Conservation (phyloP, 2,888 invertebrate species). For the Dromius quadrimaculatus region DNA sequence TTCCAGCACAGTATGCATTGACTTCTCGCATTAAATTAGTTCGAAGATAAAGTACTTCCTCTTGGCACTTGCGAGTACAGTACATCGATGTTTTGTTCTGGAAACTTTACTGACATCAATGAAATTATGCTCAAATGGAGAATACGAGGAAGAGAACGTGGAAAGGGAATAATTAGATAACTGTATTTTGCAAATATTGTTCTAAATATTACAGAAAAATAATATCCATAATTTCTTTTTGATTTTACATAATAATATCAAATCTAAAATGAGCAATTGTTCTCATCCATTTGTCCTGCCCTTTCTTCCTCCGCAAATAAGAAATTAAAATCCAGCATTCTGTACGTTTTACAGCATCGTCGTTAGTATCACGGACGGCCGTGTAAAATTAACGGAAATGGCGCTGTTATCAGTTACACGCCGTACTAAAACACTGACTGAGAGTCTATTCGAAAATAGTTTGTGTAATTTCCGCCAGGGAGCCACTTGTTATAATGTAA, state of each 20-base stretch:
- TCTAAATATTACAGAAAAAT: too few species aligned
- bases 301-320: neutral
- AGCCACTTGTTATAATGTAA: slow-evolving; percentile 67
- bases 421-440: slow-evolving; percentile 65
- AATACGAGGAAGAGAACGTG: too few species aligned
- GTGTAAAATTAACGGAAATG: slow-evolving; percentile 65
- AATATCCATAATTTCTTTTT: too few species aligned
- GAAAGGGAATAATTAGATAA: too few species aligned
- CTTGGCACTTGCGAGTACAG: neutral
- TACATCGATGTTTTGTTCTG: slow-evolving; percentile 20
- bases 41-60: slow-evolving; percentile 30
- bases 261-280: too few species aligned
- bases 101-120: neutral
- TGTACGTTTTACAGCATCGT: slow-evolving; percentile 32
- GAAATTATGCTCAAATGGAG: too few species aligned
- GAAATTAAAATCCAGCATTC: slow-evolving; percentile 23
- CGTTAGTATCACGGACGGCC: slow-evolving; percentile 58
- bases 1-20: slow-evolving; percentile 17
- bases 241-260: too few species aligned
- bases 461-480: slow-evolving; percentile 68
- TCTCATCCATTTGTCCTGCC: too few species aligned
- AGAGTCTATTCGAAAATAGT: slow-evolving; percentile 68
- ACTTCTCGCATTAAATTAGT: slow-evolving; percentile 30
- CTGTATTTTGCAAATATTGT: too few species aligned
- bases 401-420: slow-evolving; percentile 65